These are phyloP conservation scores for Dendrolimus kikuchii DNA, from an alignment of 1,140 invertebrate species.

Conservation along the genomic window DNA sequence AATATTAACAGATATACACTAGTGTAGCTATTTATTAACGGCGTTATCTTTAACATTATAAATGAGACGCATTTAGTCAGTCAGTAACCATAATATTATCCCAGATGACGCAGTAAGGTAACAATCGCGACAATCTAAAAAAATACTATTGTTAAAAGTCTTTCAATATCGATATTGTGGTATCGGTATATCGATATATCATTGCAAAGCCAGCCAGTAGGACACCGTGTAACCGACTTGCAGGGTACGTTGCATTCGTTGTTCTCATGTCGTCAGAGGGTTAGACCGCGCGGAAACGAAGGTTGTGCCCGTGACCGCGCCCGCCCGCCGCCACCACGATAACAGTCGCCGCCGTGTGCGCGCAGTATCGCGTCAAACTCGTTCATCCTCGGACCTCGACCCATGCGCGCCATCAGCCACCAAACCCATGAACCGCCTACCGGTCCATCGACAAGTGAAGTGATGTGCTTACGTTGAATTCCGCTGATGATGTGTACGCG, in stretches of 20 bases:
- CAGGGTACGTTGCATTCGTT: constrained; percentile 37
- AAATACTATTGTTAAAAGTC: too few species aligned
- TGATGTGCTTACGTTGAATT: constrained; percentile 32
- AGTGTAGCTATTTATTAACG: too few species aligned
- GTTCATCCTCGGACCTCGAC: constrained; percentile 51
- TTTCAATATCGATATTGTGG: too few species aligned
- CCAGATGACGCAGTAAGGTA: too few species aligned
- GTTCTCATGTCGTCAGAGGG: constrained; percentile 44
- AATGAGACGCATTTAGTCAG: too few species aligned
- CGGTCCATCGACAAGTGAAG: constrained; percentile 25
- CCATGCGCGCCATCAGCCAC: constrained; percentile 20
- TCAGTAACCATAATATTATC: too few species aligned
- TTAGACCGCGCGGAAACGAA: constrained; percentile 55
- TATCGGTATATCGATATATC: too few species aligned
- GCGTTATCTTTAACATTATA: too few species aligned
- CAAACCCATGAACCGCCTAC: constrained; percentile 12
- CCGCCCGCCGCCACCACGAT: constrained; percentile 38
- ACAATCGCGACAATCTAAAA: too few species aligned
- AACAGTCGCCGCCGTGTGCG: constrained; percentile 23
- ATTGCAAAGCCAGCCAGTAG: too few species aligned
- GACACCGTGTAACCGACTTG: constrained; percentile 21
- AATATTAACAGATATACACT: too few species aligned
- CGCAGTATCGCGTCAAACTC: constrained; percentile 56
- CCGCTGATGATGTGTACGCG: constrained; percentile 46
- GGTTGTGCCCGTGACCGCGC: constrained; percentile 68